A percentile compares a stretch with the other conserved stretches of the same genome.
phyloP scores from a whole-genome alignment of 2,888 invertebrate species.

The Tachina fera region DNA sequence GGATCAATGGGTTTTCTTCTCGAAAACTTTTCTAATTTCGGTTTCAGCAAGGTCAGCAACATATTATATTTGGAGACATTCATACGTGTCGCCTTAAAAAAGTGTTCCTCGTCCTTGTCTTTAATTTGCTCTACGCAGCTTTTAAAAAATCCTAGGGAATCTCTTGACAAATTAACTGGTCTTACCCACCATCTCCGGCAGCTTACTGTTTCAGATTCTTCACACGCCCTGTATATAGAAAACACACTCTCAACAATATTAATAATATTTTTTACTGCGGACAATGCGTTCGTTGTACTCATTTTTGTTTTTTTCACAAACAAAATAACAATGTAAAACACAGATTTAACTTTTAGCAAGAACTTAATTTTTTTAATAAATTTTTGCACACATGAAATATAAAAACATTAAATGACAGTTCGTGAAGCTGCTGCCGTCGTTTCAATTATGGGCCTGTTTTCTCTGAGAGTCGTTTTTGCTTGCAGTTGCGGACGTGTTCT shows the following conservation, averaged over 20 bases:
- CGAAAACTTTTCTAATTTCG: slow-evolving; percentile 15
- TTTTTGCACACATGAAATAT: too few species aligned
- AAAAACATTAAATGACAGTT: too few species aligned
- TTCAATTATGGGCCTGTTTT: too few species aligned
- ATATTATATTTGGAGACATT: slow-evolving; percentile 24
- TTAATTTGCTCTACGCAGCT: slow-evolving; percentile 15
- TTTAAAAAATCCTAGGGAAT: slow-evolving; percentile 16
- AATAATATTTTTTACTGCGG: slow-evolving; percentile 6
- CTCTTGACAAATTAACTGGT: slow-evolving; percentile 25
- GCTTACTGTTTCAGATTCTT: slow-evolving; percentile 6
- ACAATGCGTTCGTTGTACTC: not conserved
- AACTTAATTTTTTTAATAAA: too few species aligned
- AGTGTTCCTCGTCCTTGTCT: slow-evolving; percentile 19
- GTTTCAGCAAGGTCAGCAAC: slow-evolving; percentile 19
- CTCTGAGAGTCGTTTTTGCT: too few species aligned
- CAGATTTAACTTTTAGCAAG: not conserved
- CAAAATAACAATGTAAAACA: not conserved
- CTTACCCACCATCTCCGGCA: slow-evolving; percentile 29
- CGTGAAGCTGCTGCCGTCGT: too few species aligned
- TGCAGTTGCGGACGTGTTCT: too few species aligned
- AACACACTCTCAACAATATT: slow-evolving; percentile 15
- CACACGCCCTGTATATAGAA: slow-evolving; percentile 12
- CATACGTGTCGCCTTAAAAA: slow-evolving; percentile 19
- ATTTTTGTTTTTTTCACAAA: slow-evolving; percentile 15
- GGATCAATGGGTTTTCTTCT: slow-evolving; percentile 33